Percentiles rank a stretch among this genome's conserved stretches.
Conservation (phyloP, 2,888 invertebrate species). For the Aethes cnicana region DNA sequence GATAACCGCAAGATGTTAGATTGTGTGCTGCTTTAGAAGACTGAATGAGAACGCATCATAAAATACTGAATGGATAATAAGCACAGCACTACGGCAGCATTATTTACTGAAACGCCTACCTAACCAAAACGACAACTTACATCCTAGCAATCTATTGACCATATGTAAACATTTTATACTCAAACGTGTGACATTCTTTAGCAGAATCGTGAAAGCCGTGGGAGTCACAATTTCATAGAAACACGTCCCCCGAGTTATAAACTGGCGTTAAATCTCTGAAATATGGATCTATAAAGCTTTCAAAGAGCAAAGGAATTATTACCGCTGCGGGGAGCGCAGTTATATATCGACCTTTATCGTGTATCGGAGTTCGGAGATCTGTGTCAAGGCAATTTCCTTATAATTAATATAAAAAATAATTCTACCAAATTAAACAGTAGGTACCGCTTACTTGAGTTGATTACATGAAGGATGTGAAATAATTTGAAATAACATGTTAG, state of each 20-base stretch:
- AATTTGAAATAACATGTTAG: neutral
- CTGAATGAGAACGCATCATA: conserved; percentile 10
- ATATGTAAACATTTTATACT: conserved; percentile 1
- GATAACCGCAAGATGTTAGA: conserved; percentile 22
- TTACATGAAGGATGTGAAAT: conserved; percentile 17
- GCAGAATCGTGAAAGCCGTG: neutral
- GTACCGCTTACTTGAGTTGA: conserved; percentile 5
- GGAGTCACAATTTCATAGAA: conserved; percentile 13
- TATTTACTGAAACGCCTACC: neutral
- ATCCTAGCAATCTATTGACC: neutral
- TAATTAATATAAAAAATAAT: conserved; percentile 18
- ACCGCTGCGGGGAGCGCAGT: conserved; percentile 15
- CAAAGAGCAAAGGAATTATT: conserved; percentile 24
- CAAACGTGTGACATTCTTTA: neutral
- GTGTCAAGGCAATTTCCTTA: conserved; percentile 34
- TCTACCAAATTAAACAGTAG: conserved; percentile 14
- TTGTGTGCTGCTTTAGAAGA: conserved; percentile 5
- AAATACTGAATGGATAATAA: conserved; percentile 8
- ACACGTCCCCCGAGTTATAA: conserved; percentile 11
- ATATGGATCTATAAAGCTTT: conserved; percentile 21
- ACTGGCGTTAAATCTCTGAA: conserved; percentile 19
- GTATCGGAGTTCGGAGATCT: conserved; percentile 26
- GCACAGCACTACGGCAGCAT: neutral
- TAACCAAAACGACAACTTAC: neutral
- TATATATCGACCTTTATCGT: conserved; percentile 25